Evolutionary conservation across 35 echinoderm and acorn worm species (phyloP).

Genomic region (Apostichopus californicus): DNA sequence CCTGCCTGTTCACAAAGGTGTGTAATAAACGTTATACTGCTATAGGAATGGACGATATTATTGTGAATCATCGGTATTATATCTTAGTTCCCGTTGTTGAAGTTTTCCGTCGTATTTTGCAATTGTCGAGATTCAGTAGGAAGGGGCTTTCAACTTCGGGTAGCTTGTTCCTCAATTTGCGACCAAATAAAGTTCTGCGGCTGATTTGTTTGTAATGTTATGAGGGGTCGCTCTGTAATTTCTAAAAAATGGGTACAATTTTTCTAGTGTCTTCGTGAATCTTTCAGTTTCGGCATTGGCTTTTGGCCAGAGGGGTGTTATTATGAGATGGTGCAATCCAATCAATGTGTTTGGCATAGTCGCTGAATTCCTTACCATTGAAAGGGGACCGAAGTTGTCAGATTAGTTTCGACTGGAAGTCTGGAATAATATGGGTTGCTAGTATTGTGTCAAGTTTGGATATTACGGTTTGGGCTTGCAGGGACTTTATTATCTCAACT

Average conservation of each 20-base stretch:
- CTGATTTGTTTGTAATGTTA: constrained; percentile 51
- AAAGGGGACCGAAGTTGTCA: constrained; percentile 21
- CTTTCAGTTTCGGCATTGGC: constrained; percentile 85
- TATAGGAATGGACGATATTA: too few species aligned
- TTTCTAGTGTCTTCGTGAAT: constrained; percentile 73
- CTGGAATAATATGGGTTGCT: constrained; percentile 27
- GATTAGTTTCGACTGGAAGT: constrained; percentile 23
- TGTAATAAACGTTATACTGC: too few species aligned
- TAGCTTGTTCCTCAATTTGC: neutral
- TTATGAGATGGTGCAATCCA: constrained; percentile 65
- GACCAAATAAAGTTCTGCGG: constrained; percentile 69
- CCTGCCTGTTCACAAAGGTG: too few species aligned
- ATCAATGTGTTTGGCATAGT: constrained; percentile 41
- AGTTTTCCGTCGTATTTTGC: too few species aligned
- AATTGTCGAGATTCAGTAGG: too few species aligned
- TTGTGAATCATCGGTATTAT: too few species aligned
- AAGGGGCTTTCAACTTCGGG: neutral
- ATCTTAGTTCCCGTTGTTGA: too few species aligned
- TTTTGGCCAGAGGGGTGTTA: constrained; percentile 67
- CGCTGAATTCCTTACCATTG: constrained; percentile 30
- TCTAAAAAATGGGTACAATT: constrained; percentile 53
- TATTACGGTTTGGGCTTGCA: constrained; percentile 52
- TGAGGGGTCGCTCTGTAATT: constrained; percentile 81
- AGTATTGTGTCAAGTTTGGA: constrained; percentile 46
- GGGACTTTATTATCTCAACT: constrained; percentile 71